Evolutionary conservation across 2,888 invertebrate species (phyloP).

Genomic region (Ectropis crepuscularia): DNA sequence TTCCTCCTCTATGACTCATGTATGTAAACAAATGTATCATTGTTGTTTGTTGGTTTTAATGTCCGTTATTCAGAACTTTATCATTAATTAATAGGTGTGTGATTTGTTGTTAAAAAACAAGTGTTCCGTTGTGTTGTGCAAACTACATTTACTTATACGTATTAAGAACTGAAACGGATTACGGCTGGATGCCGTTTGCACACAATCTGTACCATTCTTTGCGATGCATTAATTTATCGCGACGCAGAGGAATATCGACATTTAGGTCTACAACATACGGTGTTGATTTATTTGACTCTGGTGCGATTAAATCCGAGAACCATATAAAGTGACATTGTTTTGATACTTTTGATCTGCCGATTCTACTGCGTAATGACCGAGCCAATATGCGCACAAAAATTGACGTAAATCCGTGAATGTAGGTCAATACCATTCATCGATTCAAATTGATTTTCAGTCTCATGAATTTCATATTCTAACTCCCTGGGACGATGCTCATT

Average conservation of each 20-base stretch:
- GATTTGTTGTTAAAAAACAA: conserved; percentile 46
- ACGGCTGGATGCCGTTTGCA: conserved; percentile 48
- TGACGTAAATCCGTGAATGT: conserved; percentile 34
- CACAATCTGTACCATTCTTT: conserved; percentile 53
- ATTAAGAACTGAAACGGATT: conserved; percentile 50
- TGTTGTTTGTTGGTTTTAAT: conserved; percentile 47
- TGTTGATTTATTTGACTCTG: conserved; percentile 8
- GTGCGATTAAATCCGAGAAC: conserved; percentile 12
- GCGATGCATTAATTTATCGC: conserved; percentile 41
- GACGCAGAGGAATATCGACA: conserved; percentile 35
- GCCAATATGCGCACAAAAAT: conserved; percentile 34
- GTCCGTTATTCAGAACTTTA: conserved; percentile 57
- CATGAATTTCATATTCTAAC: conserved; percentile 1
- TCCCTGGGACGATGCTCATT: conserved; percentile 6
- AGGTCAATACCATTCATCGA: conserved; percentile 38
- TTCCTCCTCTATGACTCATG: conserved; percentile 56
- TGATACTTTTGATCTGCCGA: conserved; percentile 55
- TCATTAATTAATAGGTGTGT: conserved; percentile 51
- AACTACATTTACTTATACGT: conserved; percentile 43
- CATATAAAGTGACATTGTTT: conserved; percentile 38
- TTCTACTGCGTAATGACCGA: conserved; percentile 57
- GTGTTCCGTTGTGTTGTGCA: conserved; percentile 52
- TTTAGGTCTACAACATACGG: conserved; percentile 20
- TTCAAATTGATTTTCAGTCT: conserved; percentile 19
- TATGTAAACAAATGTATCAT: conserved; percentile 55